Conservation (phyloP, 2,797 vertebrate genomes). For the Sebastes trivittatus region DNA sequence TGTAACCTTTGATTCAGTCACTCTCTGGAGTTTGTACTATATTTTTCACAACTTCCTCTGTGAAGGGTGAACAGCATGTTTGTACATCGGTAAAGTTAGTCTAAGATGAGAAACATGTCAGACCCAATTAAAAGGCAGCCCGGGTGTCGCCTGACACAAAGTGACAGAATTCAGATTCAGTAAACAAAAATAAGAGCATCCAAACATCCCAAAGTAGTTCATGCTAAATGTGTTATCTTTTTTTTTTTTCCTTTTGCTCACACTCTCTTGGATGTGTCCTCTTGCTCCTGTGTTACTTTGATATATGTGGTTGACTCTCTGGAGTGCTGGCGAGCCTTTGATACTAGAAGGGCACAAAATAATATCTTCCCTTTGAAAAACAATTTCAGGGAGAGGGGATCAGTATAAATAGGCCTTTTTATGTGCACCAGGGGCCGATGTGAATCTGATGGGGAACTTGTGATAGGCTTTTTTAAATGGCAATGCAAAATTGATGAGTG, state of each 20-base stretch:
- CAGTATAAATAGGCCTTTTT: conserved; percentile 85
- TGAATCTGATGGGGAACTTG: conserved; percentile 82
- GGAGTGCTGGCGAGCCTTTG: conserved; percentile 79
- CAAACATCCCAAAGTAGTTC: conserved; percentile 81
- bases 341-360: conserved; percentile 83
- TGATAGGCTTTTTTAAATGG: conserved; percentile 84
- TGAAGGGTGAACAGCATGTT: conserved; percentile 78
- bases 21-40: conserved; percentile 77
- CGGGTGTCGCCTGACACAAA: conserved; percentile 74
- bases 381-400: conserved; percentile 83
- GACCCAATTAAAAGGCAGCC: conserved; percentile 75
- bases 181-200: conserved; percentile 82
- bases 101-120: conserved; percentile 79
- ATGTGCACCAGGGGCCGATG: conserved; percentile 80
- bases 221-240: conserved; percentile 68
- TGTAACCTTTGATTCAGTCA: conserved; percentile 82
- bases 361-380: conserved; percentile 87
- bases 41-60: conserved; percentile 76
- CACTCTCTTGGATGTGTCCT: conserved; percentile 70
- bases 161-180: conserved; percentile 77
- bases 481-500: conserved; percentile 87
- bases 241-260: conserved; percentile 14
- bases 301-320: conserved; percentile 80
- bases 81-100: conserved; percentile 82
- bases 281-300: conserved; percentile 80